Evolutionary conservation across 2,797 vertebrate genomes (phyloP).

Genomic region (Sylvia borin): DNA sequence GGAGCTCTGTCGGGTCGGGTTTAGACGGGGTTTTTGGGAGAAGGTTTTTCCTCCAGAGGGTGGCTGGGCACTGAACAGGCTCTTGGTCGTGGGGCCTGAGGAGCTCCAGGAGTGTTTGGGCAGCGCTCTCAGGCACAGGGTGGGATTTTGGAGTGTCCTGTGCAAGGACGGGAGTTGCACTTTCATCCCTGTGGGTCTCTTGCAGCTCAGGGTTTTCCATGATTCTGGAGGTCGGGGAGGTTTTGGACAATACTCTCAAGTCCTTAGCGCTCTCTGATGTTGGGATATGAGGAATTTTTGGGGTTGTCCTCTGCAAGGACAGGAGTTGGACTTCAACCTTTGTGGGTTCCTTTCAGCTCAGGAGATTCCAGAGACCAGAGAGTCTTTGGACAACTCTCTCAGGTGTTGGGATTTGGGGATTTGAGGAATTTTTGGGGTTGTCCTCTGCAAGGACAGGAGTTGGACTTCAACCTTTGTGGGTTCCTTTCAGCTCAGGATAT

Average conservation of each 20-base stretch:
- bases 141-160: neutral
- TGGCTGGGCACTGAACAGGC: too few species aligned
- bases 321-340: fast-evolving
- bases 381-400: fast-evolving
- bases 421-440: fast-evolving
- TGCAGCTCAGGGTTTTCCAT: neutral
- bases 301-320: fast-evolving
- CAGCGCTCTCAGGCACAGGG: neutral
- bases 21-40: neutral
- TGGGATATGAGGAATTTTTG: too few species aligned
- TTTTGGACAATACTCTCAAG: neutral
- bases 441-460: fast-evolving
- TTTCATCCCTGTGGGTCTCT: neutral
- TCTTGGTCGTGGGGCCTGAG: too few species aligned
- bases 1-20: neutral
- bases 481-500: too few species aligned
- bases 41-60: too few species aligned
- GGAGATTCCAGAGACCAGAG: fast-evolving
- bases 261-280: neutral
- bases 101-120: neutral
- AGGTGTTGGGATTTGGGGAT: neutral
- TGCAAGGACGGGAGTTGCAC: neutral
- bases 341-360: neutral
- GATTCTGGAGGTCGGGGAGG: neutral
- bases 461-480: neutral